Base-by-base conservation (phyloP, 2,888 invertebrate species). In the Ormyrus nitidulus region DNA sequence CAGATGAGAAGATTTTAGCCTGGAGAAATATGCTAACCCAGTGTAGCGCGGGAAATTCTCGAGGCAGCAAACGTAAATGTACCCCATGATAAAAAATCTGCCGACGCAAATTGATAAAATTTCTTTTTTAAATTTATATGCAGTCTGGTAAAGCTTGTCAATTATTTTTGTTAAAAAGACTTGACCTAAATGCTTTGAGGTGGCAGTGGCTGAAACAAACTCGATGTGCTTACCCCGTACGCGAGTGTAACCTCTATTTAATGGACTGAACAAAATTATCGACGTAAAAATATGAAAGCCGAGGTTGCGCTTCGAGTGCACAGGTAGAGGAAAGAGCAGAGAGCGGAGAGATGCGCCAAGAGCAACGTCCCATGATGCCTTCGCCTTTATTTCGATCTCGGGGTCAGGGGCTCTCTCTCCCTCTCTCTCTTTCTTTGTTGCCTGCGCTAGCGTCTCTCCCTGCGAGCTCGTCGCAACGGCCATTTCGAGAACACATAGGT, bases 371-470 rank as follows among this genome's bases (percentile, higher is more conserved):
- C 66, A 70, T 66, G 61, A 65, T 71, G 54, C 64, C 74, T 64
- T 79, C 69, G 74, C 69, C 66, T 78, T 78, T 79, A 79, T 79
- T 79, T 74, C 69, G 69, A 79, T 74, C 79, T 79, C 74, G 79
- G 79, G 79, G 79, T 74, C 68, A 74, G 79, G 70, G 70, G 69
- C 74, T 79, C 73, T 64, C 48, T 62, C 62, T 64, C 56, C 70
- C 46, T 53, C 77, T 71, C 53, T 56, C 76, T 61, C 51, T 51
- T 5, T 61, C 61, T 51, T 11, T 13, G 46, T 19, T 11, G 19
- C 19, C 19, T 19, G 19, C 19, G 19, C 19, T 19, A 19, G 19
- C n/a, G 9, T 44, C 56, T 54, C 72, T 5, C 44, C 56, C 19
- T 48, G 48, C 61, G 53, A 54, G 62, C 34, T 48, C 69, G 59